Base-by-base conservation (phyloP, 2,797 vertebrate species). In the Emys orbicularis region DNA sequence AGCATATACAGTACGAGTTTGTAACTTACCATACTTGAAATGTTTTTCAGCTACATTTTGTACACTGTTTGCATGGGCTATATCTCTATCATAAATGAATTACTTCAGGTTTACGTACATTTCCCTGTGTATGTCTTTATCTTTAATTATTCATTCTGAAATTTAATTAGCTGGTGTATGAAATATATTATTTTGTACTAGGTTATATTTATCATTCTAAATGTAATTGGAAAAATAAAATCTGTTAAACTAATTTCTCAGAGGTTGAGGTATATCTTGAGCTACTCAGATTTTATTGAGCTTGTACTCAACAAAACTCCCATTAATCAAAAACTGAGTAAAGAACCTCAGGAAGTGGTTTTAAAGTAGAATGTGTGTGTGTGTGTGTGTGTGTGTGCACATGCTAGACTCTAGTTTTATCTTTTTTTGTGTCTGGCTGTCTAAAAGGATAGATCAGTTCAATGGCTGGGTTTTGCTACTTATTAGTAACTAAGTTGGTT, bases 401-500 rank as follows among this genome's bases (percentile, higher is more conserved):
- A 11, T 41, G n/a, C 72, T 91, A 90, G 80, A 57, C 53, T 96
- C 50, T 82, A 49, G 53, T 8, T 85, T 29, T 90, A 9, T 89
- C 88, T 82, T 89, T 50, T 94, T 93, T 89, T 83, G 47, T 96
- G 81, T 85, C 92, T 96, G 85, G 76, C 23, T 93, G 92, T 96
- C 95, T 97, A 34, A 93, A 91, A 92, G 52, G 90, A 90, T 93
- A 94, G 87, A 94, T 97, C 87, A 93, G 59, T 79, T 97, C 77
- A 74, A 79, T 79, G 93, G 86, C 56, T 84, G 89, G 83, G 89
- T 18, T 92, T 86, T 95, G 88, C 92, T 65, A 44, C 83, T 90
- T 90, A 34, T 83, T 92, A 93, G 23, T 92, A 79, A 84, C 21
- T 27, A 59, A 74, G 31, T 49, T 91, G 90, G 86, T 81, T 49